These are phyloP conservation scores for Xerus inauris DNA, from an alignment of 2,113 vertebrate species.

Conservation along the genomic window DNA sequence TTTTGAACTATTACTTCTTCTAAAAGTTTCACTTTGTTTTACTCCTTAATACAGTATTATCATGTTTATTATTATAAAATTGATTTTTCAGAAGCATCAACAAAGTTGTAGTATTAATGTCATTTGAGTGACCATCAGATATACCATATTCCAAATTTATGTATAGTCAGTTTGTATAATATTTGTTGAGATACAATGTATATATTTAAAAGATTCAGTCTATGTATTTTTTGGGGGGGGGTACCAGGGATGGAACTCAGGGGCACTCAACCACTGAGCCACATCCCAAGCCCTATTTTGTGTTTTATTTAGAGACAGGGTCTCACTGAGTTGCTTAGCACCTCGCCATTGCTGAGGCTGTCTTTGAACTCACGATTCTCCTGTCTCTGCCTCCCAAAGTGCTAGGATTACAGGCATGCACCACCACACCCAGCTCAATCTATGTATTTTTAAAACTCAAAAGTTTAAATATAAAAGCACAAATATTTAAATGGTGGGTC, in stretches of 20 bases:
- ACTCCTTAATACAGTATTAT: slow-evolving; percentile 44
- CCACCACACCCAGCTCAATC: too few species aligned
- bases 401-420: too few species aligned
- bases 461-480: slow-evolving; percentile 27
- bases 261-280: too few species aligned
- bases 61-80: not conserved
- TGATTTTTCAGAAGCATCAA: slow-evolving; percentile 35
- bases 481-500: slow-evolving; percentile 43
- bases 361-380: too few species aligned
- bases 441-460: slow-evolving; percentile 39
- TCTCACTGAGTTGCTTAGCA: too few species aligned
- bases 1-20: slow-evolving; percentile 46
- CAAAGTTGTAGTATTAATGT: not conserved
- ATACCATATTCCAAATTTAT: slow-evolving; percentile 14
- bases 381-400: too few species aligned
- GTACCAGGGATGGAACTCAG: too few species aligned
- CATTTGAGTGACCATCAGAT: not conserved
- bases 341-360: too few species aligned
- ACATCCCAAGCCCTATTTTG: too few species aligned
- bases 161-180: not conserved
- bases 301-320: too few species aligned
- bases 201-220: not conserved
- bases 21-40: slow-evolving; percentile 40
- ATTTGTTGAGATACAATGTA: slow-evolving; percentile 31
- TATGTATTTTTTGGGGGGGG: slow-evolving; percentile 29